Base-by-base conservation (phyloP, 92 coral and sea anemone genomes). In the Porites lobata region DNA sequence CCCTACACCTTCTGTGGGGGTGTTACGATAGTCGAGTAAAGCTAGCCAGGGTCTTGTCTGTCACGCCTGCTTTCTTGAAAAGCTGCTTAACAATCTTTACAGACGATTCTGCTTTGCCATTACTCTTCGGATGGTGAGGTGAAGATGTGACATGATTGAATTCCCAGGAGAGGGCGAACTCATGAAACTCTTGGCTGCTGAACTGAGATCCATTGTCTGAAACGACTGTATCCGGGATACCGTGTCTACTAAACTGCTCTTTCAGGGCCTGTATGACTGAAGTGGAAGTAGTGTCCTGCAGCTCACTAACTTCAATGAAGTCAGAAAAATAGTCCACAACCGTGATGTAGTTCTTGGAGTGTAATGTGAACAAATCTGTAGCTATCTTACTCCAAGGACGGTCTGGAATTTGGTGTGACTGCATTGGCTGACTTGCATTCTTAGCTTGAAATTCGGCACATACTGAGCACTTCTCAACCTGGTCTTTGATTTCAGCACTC, bases 361-460 rank as follows among this genome's bases (percentile, higher is more conserved):
- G 19, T 2, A 91, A 51, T 4, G 68, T 91, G 81, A 82, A 91
- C 50, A 61, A 58, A 80, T 91, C 94, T 61, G 87, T 77, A 29
- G 80, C 89, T 2, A 70, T 53, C 59, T 66, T 71, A 17, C 89
- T 76, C 94, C 94, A 87, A 38, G 91, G 91, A 8, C 80, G 14
- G 66, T 72, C 75, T 13, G 92, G 86, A 7, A 91, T 58, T 26
- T 64, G 38, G 19, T 91, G 94, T 10, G 89, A 65, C 65, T 81
- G 77, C 78, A 89, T 43, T 65, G 93, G 88, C 69, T 87, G 77
- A 51, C 87, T 0, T 6, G 66, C 50, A 43, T 91, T 76, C 71
- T 29, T 51, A 13, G 88, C 78, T 56, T 93, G 90, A 62, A 76
- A 86, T 58, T 86, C 87, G 0, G 87, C 86, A 85, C 93, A 90